These are phyloP conservation scores for Pitta sordida DNA, from an alignment of 2,113 vertebrate genomes.

Conservation along the genomic window DNA sequence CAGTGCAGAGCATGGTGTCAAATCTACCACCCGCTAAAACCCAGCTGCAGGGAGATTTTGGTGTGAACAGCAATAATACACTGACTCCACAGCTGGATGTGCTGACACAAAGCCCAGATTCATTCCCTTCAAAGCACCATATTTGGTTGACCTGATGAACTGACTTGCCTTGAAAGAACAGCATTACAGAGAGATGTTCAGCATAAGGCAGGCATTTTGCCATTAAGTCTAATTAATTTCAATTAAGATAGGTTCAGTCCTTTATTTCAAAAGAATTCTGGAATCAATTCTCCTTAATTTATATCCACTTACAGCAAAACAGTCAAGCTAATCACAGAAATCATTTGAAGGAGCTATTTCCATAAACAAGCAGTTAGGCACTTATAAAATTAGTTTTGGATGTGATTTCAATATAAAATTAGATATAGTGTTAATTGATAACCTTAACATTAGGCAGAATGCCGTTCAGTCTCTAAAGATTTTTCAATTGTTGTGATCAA, in stretches of 20 bases:
- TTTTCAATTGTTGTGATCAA: not conserved
- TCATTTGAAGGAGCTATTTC: slow-evolving; percentile 24
- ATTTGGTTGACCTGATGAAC: not conserved
- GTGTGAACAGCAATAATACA: not conserved
- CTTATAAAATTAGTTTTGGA: not conserved
- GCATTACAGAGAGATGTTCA: not conserved
- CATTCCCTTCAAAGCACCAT: not conserved
- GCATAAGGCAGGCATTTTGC: not conserved
- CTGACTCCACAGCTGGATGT: not conserved
- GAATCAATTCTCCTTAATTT: slow-evolving; percentile 14
- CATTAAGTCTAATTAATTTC: not conserved
- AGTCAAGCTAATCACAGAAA: slow-evolving; percentile 30
- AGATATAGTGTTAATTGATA: not conserved
- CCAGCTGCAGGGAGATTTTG: not conserved
- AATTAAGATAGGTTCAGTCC: not conserved
- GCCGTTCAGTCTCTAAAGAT: not conserved
- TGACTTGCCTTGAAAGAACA: not conserved
- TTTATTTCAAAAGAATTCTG: slow-evolving; percentile 9
- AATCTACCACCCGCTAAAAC: not conserved
- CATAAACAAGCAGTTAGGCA: slow-evolving; percentile 29
- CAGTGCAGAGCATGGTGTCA: not conserved
- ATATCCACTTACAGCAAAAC: not conserved
- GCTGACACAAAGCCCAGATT: not conserved
- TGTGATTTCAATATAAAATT: slow-evolving; percentile 23
- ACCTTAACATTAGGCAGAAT: not conserved